Conservation (phyloP, 1,140 invertebrate genomes). For the Lepeophtheirus salmonis region DNA sequence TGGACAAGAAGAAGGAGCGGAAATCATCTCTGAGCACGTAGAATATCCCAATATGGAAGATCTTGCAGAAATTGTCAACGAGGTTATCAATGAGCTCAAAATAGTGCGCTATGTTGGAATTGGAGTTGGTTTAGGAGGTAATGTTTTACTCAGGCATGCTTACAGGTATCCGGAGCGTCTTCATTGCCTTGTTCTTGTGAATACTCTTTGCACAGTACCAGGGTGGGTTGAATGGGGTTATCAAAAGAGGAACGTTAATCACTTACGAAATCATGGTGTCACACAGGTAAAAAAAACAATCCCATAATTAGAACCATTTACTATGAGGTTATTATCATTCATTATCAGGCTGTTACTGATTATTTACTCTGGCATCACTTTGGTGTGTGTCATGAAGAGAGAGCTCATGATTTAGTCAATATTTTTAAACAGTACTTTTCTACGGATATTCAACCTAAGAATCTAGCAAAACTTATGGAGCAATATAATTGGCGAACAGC, state of each 20-base stretch:
- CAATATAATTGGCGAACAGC: constrained; percentile 78
- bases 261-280: constrained; percentile 54
- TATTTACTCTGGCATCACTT: constrained; percentile 99
- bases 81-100: constrained; percentile 69
- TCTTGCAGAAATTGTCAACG: constrained; percentile 61
- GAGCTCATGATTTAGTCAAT: constrained; percentile 78
- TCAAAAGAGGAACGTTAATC: constrained; percentile 78
- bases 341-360: constrained; percentile 77
- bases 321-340: no score
- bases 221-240: constrained; percentile 99
- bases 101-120: constrained; percentile 83
- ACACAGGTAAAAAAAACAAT: background rate
- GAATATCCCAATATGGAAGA: constrained; percentile 93
- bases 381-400: constrained; percentile 68
- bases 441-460: constrained; percentile 74
- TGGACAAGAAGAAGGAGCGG: constrained; percentile 86
- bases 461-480: constrained; percentile 85
- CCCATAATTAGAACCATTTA: no score
- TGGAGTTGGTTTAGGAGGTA: constrained; percentile 88
- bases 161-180: constrained; percentile 37
- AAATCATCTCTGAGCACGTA: constrained; percentile 71
- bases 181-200: constrained; percentile 77
- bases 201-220: constrained; percentile 74
- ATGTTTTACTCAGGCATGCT: constrained; percentile 82
- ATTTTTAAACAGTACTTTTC: constrained; percentile 85